Evolutionary conservation across 1,140 invertebrate genomes (phyloP), one percentile per base, ranked within the genome.

Genomic region (Drosophila ercepeae): DNA sequence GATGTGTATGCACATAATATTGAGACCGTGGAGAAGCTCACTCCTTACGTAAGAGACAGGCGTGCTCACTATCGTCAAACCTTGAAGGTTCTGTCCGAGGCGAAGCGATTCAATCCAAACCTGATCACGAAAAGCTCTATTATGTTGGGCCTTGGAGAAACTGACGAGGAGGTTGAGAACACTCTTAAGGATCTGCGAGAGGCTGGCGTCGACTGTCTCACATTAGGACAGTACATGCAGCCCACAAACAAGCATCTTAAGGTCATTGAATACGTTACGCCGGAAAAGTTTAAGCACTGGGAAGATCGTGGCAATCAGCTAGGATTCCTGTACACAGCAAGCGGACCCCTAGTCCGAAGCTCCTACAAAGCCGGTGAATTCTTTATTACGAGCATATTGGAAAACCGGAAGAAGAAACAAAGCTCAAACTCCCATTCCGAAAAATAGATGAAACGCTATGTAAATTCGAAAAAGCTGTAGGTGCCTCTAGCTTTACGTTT

Each of bases 181-280:
- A 97, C 98, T 6, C 94, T 99, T 93, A 93, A 94, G 92, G 97
- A 98, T 93, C 91, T 99, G 3, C 92, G 95, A 60, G 89, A 92
- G 13, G 95, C 92, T 27, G 95, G 95, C 21, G 98, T 99, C 0
- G 98, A 99, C 90, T 99, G 98, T 91, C 78, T 99, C 0, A 99
- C 99, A 1, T 92, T 99, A 5, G 99, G 99, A 0, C 99, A 99
- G 91, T 99, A 99, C 91, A 99, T 99, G 98, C 99, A 99, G 91
- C 98, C 99, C 0, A 99, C 98, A 2, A 99, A 99, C 90, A 93
- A 95, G 48, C 99, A 99, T 93, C 92, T 99, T 4, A 98, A 98
- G 93, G 98, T 99, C 0, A 95, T 96, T 48, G 98, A 99, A 91
- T 99, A 99, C 92, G 96, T 99, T 0, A 99, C 97, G 1, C 98